Evolutionary conservation across 2,797 vertebrate species (phyloP).

Genomic region (Tokudaia tokunoshimensis): DNA sequence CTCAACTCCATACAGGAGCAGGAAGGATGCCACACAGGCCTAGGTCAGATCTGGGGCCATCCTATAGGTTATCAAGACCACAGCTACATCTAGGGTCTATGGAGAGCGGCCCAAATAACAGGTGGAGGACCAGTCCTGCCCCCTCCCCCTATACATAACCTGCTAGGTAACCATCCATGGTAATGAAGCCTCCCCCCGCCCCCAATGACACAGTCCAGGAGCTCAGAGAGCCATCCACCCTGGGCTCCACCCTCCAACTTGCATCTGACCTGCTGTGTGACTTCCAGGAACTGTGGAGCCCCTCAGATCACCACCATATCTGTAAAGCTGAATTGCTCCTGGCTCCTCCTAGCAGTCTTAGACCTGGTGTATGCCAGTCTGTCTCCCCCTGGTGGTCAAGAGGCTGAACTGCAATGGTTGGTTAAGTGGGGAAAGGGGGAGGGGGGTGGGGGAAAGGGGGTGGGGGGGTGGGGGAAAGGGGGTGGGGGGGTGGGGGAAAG

Average conservation of each 20-base stretch:
- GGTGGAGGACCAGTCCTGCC: too few species aligned
- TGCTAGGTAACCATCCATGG: not conserved
- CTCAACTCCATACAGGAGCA: not conserved
- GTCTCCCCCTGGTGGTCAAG: slow-evolving; percentile 64
- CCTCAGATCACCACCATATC: slow-evolving; percentile 1
- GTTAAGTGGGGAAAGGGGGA: too few species aligned
- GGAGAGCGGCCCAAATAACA: not conserved
- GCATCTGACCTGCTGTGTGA: not conserved
- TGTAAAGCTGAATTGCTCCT: not conserved
- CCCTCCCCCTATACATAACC: not conserved
- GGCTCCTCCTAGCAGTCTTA: fast-evolving
- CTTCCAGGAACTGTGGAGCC: not conserved
- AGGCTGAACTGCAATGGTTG: not conserved
- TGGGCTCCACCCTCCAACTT: fast-evolving
- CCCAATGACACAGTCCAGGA: not conserved
- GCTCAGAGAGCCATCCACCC: not conserved
- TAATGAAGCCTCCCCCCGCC: not conserved
- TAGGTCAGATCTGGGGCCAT: not conserved
- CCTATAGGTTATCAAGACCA: not conserved
- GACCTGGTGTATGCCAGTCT: not conserved
- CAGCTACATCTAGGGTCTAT: not conserved
- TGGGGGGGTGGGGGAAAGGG: too few species aligned
- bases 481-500: too few species aligned
- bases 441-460: fast-evolving
- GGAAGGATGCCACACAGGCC: not conserved